Percentiles rank a stretch among this genome's conserved stretches.
phyloP scores from a whole-genome alignment of 2,888 invertebrate genomes.

The Sinelater perroti region DNA sequence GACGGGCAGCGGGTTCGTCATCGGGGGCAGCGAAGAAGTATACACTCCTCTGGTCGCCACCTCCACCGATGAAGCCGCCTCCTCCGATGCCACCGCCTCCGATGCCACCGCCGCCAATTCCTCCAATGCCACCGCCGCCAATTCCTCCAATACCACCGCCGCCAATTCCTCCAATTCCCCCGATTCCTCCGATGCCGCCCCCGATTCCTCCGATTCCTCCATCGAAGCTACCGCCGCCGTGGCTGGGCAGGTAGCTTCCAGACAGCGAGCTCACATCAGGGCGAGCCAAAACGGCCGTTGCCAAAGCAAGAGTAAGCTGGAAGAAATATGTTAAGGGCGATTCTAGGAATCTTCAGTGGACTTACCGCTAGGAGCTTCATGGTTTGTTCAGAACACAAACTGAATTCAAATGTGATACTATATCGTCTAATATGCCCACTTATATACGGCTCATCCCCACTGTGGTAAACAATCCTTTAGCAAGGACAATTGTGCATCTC shows the following conservation, averaged over 20 bases:
- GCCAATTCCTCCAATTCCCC: neutral
- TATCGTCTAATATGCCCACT: conserved; percentile 6
- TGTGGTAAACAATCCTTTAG: conserved; percentile 22
- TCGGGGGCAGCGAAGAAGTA: conserved; percentile 57
- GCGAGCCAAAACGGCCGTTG: conserved; percentile 64
- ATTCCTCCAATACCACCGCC: neutral
- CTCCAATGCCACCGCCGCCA: neutral
- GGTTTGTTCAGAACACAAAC: conserved; percentile 13
- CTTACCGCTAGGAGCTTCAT: conserved; percentile 15
- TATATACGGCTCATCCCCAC: conserved; percentile 28
- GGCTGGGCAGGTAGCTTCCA: conserved; percentile 40
- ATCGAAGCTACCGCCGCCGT: neutral
- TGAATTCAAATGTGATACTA: conserved; percentile 9
- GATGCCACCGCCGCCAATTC: neutral
- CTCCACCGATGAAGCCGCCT: neutral
- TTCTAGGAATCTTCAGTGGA: neutral
- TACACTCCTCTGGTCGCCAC: conserved; percentile 49
- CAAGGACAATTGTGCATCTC: conserved; percentile 24
- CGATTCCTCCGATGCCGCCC: neutral
- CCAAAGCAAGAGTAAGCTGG: conserved; percentile 24
- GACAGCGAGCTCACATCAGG: conserved; percentile 59
- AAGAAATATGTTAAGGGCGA: too few species aligned
- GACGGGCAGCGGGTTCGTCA: conserved; percentile 47
- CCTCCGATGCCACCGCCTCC: neutral
- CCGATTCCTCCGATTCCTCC: neutral